Conservation (phyloP, 2,797 vertebrate species). For the Parauchenoglanis punctatus region DNA sequence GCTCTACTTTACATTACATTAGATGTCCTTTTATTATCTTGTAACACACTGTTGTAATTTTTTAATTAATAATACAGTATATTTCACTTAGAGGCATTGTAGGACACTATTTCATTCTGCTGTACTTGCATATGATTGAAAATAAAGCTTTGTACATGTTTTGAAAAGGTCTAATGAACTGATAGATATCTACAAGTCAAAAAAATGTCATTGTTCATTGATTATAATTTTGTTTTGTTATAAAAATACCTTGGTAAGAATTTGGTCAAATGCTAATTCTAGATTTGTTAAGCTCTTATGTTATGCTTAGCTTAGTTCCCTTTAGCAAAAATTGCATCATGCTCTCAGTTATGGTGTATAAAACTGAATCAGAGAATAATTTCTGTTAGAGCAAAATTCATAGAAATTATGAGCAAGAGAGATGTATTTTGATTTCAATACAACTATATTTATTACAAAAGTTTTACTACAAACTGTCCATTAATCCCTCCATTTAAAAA, state of each 20-base stretch:
- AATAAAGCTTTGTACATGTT: neutral
- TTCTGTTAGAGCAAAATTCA: neutral
- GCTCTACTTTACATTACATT: neutral
- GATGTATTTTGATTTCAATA: neutral
- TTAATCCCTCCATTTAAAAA: neutral
- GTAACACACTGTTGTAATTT: neutral
- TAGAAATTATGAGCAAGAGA: neutral
- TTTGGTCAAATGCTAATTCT: neutral
- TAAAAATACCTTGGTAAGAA: neutral
- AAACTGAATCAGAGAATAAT: neutral
- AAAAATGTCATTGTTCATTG: neutral
- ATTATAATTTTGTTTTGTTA: neutral
- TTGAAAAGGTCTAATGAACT: neutral
- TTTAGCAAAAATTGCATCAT: neutral
- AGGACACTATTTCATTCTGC: neutral
- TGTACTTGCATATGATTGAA: neutral
- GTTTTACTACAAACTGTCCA: neutral
- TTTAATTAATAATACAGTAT: neutral
- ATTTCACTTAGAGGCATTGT: neutral
- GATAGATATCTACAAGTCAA: neutral
- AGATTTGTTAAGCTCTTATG: neutral
- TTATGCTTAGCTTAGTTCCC: neutral
- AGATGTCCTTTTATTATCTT: neutral
- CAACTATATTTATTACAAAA: neutral
- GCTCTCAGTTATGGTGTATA: neutral